A percentile compares a stretch with the other conserved stretches of the same genome.
These are phyloP conservation scores for Scolopax bukidnonensis DNA, from an alignment of 2,797 vertebrate species.

Conservation along the genomic window DNA sequence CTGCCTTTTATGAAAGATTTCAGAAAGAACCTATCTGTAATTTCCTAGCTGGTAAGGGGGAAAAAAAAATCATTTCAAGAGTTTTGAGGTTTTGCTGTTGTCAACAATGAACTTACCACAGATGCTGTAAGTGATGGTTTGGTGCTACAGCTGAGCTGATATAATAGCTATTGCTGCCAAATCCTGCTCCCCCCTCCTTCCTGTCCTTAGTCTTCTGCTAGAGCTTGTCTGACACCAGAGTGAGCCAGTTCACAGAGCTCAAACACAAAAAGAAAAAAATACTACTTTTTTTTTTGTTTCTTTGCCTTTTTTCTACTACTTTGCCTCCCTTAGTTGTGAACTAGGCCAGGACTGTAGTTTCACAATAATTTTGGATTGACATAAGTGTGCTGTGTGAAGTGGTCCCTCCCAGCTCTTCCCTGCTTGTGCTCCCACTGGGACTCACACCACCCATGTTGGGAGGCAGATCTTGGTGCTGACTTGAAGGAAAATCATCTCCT, in stretches of 20 bases:
- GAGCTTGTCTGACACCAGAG: not conserved
- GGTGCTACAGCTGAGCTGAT: not conserved
- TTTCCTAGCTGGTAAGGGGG: not conserved
- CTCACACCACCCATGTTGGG: accelerated
- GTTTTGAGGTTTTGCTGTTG: not conserved
- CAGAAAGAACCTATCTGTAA: not conserved
- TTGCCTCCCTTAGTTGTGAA: not conserved
- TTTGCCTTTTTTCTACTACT: not conserved
- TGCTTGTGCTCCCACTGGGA: not conserved
- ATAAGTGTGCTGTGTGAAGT: not conserved
- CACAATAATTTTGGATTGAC: not conserved
- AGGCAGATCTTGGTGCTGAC: not conserved
- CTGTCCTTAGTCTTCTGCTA: not conserved
- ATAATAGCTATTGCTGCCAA: not conserved
- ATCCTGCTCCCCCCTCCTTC: not conserved
- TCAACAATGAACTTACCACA: not conserved
- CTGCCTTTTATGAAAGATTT: not conserved
- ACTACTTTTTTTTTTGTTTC: not conserved
- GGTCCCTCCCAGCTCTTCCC: not conserved
- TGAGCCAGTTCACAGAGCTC: not conserved
- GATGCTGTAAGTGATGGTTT: not conserved
- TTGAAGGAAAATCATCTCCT: not conserved
- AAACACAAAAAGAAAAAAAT: not conserved
- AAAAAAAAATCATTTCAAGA: not conserved
- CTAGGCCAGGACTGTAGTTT: not conserved